Evolutionary conservation across 2,888 invertebrate species (phyloP), one percentile per base, ranked within the genome.

Genomic region (Euclidia mi): DNA sequence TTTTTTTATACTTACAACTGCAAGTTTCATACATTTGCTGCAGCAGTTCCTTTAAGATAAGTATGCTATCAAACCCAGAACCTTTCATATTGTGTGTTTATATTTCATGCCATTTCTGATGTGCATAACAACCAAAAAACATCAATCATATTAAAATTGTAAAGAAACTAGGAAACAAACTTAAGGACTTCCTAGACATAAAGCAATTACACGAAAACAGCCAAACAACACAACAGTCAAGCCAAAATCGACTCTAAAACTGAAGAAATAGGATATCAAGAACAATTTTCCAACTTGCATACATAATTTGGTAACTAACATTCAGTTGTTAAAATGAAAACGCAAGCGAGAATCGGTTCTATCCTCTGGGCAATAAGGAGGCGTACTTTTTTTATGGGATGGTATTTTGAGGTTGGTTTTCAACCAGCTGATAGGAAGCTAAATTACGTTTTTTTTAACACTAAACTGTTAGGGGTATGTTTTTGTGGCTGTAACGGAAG

Each of bases 401-500:
- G 11, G 15, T 15, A 40, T 10, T 38, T 35, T 18, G 43, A 56
- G 11, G 12, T 55, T 57, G 44, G 49, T 56, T 65, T 51, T 14
- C 1, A 25, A 69, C 52, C 77, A 79, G 78, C 81, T 81, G 78
- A 78, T 81, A 58, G 65, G 56, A 70, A 73, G 75, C 72, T 63
- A 41, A 65, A 56, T 52, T 53, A 44, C 66, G 62, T 71, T 73
- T 78, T 73, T 67, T 64, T 53, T 53, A 56, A 38, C 43, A 62
- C 18, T 32, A 42, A 41, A 56, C 44, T 60, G 45, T 48, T 70
- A 63, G 68, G 73, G 76, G 72, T 74, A 62, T 67, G 73, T 76
- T 79, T 77, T 77, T 76, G 34, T 70, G 65, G 49, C 48, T 59
- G 61, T 81, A 84, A 83, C 81, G 81, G 81, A 77, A 78, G 71